Conservation (phyloP, 2,797 vertebrate genomes). For the Craterocephalus amniculus region DNA sequence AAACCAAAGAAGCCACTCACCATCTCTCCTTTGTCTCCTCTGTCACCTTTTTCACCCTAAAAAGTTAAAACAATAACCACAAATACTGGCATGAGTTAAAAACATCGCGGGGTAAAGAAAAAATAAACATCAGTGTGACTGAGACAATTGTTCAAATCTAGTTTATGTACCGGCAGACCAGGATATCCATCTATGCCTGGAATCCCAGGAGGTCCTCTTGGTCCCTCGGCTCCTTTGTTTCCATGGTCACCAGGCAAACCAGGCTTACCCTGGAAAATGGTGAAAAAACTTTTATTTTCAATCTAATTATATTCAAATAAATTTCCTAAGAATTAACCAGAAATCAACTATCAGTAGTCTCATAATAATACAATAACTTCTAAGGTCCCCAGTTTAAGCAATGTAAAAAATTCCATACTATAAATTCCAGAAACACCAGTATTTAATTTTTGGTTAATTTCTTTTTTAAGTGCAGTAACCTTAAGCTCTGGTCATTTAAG, state of each 20-base stretch:
- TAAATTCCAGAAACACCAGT: not conserved
- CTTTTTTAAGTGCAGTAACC: not conserved
- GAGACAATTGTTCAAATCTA: not conserved
- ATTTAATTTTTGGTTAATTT: not conserved
- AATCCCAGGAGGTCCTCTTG: constrained; percentile 81
- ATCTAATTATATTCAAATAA: not conserved
- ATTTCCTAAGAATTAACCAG: not conserved
- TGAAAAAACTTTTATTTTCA: not conserved
- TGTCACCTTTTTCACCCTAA: constrained; percentile 78
- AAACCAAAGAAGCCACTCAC: constrained; percentile 54
- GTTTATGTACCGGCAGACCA: constrained; percentile 79
- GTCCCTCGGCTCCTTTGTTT: constrained; percentile 80
- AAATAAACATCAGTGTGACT: not conserved
- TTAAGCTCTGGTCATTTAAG: not conserved
- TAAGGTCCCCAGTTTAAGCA: not conserved
- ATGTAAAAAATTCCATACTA: not conserved
- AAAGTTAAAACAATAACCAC: constrained; percentile 4
- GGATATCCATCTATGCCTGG: constrained; percentile 85
- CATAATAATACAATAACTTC: not conserved
- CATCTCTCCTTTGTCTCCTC: constrained; percentile 72
- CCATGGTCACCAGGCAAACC: constrained; percentile 85
- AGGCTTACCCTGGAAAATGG: constrained; percentile 74
- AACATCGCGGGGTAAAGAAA: not conserved
- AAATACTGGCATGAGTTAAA: not conserved
- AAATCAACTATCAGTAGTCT: not conserved